phyloP scores from a whole-genome alignment of 2,888 invertebrate genomes.

The Netelia fuscicornis region DNA sequence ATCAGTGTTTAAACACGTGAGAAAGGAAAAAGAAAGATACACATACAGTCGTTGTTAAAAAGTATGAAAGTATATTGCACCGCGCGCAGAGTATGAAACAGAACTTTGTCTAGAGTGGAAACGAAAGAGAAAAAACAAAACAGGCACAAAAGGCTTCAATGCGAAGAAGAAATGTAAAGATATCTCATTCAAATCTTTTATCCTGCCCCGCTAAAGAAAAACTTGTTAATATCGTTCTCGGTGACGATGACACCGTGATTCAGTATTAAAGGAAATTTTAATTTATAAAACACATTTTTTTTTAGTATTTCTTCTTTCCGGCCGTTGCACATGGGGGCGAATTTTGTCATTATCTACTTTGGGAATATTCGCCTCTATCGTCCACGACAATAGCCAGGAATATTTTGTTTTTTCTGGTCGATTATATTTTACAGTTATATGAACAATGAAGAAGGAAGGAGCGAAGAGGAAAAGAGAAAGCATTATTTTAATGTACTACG shows the following conservation, averaged over 20 bases:
- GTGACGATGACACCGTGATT: constrained; percentile 74
- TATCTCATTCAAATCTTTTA: constrained; percentile 55
- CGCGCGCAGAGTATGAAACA: constrained; percentile 38
- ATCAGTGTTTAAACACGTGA: constrained; percentile 47
- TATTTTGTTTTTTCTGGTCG: constrained; percentile 35
- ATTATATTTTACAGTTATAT: constrained; percentile 52
- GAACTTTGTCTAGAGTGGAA: constrained; percentile 25
- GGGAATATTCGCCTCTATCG: constrained; percentile 57
- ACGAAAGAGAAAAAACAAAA: constrained; percentile 15
- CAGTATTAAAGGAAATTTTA: constrained; percentile 78
- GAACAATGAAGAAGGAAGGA: constrained; percentile 37
- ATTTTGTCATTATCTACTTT: constrained; percentile 56
- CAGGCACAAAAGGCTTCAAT: constrained; percentile 67
- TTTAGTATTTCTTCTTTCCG: constrained; percentile 41
- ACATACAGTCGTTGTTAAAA: constrained; percentile 54
- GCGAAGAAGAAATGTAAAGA: constrained; percentile 57
- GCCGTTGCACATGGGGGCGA: constrained; percentile 68
- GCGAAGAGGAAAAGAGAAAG: constrained; percentile 57
- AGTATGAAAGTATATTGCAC: constrained; percentile 61
- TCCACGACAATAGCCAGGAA: constrained; percentile 55
- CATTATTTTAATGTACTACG: constrained; percentile 59
- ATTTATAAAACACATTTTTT: constrained; percentile 69
- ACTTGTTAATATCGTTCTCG: constrained; percentile 71
- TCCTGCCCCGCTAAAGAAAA: constrained; percentile 22
- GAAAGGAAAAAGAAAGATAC: constrained; percentile 15